Base-by-base conservation (phyloP, 2,888 invertebrate species). In the Erebia aethiops region DNA sequence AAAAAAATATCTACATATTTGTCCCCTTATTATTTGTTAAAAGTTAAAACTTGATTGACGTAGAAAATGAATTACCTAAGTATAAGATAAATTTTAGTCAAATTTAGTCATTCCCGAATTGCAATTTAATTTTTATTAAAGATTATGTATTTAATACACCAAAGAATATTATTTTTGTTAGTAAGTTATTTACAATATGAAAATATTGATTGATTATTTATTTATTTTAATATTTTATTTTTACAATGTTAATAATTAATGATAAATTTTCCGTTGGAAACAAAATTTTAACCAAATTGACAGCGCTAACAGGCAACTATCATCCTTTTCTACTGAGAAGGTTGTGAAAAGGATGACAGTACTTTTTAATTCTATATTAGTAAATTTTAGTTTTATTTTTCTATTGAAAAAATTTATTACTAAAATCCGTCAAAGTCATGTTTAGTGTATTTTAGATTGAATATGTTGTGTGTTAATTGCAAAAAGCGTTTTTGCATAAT, bases 171-270 rank as follows among this genome's bases (percentile, higher is more conserved):
- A 65, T 74, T 74, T 56, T 67, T 69, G 57, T 71, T 74, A 71
- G 66, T 61, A 54, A 70, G 54, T 70, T 70, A 82, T 81, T 80
- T 82, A 67, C 46, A 49, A 41, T 57, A 57, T 41, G 35, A 71
- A 62, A 13, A 46, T 69, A 46, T 69, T 49, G n/a, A 26, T 46
- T 49, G 35, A 18, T 54, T 16, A 10, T 54, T 54, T 69, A 57
- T 63, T 63, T 69, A 57, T 63, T 64, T 41, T 67, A 46, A 41
- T 63, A 65, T 71, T 66, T 26, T 56, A 62, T 63, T 66, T 70
- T 70, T 54, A 70, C 66, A 61, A 41, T 61, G 62, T 61, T 35
- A 61, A 61, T 46, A 61, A 18, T n/a, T n/a, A 56, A 61, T 41
- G 9, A 21, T 66, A 52, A 5, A 10, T 41, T 16, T 60, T 60